Percentiles rank a stretch among this genome's conserved stretches.
Conservation (phyloP, 2,888 invertebrate species). For the Spilarctia lutea region DNA sequence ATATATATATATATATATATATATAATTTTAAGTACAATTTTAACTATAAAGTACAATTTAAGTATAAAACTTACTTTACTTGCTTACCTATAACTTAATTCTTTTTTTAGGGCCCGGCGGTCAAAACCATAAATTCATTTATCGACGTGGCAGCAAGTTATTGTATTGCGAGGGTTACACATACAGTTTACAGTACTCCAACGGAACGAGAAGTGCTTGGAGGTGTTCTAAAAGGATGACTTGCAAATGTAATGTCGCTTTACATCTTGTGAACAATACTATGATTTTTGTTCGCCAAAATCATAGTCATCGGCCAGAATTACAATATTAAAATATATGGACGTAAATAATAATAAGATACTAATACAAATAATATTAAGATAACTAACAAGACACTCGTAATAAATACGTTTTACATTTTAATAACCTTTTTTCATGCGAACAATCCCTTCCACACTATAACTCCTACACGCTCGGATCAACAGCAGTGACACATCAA, state of each 20-base stretch:
- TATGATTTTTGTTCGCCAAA: not conserved
- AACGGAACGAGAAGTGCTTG: slow-evolving; percentile 5
- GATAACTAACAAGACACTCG: no score
- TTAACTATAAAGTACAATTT: no score
- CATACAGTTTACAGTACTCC: slow-evolving; percentile 1
- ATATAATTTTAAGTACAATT: no score
- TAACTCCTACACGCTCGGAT: no score
- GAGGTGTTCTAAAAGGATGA: slow-evolving; percentile 14
- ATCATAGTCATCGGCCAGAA: not conserved
- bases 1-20: no score
- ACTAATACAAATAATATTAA: no score
- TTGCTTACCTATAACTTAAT: not conserved
- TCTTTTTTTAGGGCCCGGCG: not conserved
- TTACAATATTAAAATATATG: not conserved
- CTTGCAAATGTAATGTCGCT: slow-evolving; percentile 11
- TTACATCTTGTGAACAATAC: slow-evolving; percentile 8
- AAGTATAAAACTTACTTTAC: not conserved
- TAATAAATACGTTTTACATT: not conserved
- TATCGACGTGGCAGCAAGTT: slow-evolving; percentile 2
- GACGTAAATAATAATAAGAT: not conserved
- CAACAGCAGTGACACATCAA: no score
- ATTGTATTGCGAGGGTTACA: slow-evolving; percentile 8
- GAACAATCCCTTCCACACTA: no score
- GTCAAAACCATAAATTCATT: not conserved
- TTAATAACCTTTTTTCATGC: not conserved